Evolutionary conservation across 2,888 invertebrate species (phyloP).

Genomic region (Caenorhabditis macrosperma): DNA sequence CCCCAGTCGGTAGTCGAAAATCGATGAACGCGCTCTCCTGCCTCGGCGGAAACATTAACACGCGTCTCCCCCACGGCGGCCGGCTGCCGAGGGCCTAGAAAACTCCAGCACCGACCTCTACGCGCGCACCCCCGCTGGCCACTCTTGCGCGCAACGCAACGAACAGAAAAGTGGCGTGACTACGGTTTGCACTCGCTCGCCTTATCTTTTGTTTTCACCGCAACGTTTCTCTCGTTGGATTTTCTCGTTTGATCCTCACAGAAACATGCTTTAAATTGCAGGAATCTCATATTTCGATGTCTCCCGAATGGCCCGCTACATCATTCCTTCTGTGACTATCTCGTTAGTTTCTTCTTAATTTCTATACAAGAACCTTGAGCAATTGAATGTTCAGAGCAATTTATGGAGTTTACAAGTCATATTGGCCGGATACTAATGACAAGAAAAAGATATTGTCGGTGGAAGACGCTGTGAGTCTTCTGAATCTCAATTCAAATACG

Average conservation of each 20-base stretch:
- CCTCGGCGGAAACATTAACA: neutral
- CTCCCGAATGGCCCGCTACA: slow-evolving; percentile 63
- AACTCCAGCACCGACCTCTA: no score
- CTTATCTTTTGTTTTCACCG: slow-evolving; percentile 48
- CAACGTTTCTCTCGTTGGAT: neutral
- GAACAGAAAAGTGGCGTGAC: slow-evolving; percentile 44
- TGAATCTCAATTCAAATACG: slow-evolving; percentile 63
- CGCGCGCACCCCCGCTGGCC: neutral
- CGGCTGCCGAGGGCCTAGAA: neutral
- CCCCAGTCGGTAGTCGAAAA: no score
- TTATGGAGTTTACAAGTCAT: slow-evolving; percentile 61
- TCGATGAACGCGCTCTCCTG: no score
- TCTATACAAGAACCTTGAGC: neutral
- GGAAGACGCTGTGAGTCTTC: slow-evolving; percentile 64
- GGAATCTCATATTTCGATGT: slow-evolving; percentile 49
- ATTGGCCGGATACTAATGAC: slow-evolving; percentile 46
- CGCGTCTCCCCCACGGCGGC: neutral
- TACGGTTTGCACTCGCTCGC: slow-evolving; percentile 43
- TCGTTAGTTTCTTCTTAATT: slow-evolving; percentile 44
- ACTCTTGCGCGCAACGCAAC: neutral
- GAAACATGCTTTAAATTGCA: slow-evolving; percentile 16
- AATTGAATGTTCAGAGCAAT: slow-evolving; percentile 49
- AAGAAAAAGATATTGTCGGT: slow-evolving; percentile 59
- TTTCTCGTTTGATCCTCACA: slow-evolving; percentile 10
- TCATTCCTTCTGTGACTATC: slow-evolving; percentile 64